Conservation (phyloP, 2,888 invertebrate genomes). For the Blera fallax region DNA sequence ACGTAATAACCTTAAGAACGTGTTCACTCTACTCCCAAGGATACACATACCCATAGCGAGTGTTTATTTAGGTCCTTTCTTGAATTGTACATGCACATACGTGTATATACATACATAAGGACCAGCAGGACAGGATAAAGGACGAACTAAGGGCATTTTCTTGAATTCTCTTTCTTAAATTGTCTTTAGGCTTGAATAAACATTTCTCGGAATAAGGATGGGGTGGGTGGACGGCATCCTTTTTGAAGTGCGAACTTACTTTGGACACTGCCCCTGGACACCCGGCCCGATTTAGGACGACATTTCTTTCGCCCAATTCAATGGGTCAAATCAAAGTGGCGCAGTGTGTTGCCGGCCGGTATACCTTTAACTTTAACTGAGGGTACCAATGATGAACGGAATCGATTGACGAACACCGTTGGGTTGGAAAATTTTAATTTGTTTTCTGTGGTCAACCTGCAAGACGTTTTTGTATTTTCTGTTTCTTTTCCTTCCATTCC, state of each 20-base stretch:
- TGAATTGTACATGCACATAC: slow-evolving; percentile 17
- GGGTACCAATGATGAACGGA: not conserved
- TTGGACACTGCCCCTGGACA: slow-evolving; percentile 6
- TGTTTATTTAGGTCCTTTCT: slow-evolving; percentile 64
- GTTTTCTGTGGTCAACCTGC: slow-evolving; percentile 38
- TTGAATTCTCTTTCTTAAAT: slow-evolving; percentile 54
- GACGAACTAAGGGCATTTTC: slow-evolving; percentile 63
- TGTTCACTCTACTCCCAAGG: slow-evolving; percentile 39
- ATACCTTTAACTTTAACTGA: not conserved
- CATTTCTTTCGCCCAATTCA: not conserved
- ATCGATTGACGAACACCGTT: slow-evolving; percentile 53
- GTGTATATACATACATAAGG: not conserved
- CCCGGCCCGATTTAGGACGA: not conserved
- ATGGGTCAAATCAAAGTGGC: slow-evolving; percentile 46
- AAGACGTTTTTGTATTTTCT: not conserved
- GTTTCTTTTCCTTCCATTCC: slow-evolving; percentile 21
- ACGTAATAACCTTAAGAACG: slow-evolving; percentile 71
- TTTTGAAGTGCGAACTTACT: slow-evolving; percentile 64
- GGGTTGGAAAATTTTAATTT: slow-evolving; percentile 68
- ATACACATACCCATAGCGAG: slow-evolving; percentile 11
- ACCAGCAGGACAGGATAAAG: slow-evolving; percentile 15
- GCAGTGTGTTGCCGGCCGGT: not conserved
- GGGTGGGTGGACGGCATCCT: slow-evolving; percentile 12
- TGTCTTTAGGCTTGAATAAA: slow-evolving; percentile 66
- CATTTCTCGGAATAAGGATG: slow-evolving; percentile 12